Percentiles rank a stretch among this genome's conserved stretches.
phyloP scores from a whole-genome alignment of 2,888 invertebrate species.

The Linnaemya vulpina region DNA sequence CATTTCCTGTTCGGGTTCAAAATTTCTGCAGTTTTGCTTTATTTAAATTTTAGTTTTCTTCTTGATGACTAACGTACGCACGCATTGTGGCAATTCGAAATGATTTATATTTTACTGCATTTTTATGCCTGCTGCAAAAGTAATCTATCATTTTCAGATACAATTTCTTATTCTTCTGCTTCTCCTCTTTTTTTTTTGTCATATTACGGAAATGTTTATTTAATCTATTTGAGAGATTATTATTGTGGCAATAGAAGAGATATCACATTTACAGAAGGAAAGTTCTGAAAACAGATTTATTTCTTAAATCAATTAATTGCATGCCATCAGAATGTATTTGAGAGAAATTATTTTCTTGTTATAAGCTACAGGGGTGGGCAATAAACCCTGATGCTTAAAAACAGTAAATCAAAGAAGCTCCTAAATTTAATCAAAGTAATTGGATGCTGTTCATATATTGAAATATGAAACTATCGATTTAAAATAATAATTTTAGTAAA shows the following conservation, averaged over 20 bases:
- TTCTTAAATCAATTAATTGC: not conserved
- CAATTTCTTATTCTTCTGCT: not conserved
- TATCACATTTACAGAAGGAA: constrained; percentile 6
- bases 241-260: constrained; percentile 29
- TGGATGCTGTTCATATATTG: too few relatives aligned
- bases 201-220: constrained; percentile 56
- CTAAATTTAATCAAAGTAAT: too few relatives aligned
- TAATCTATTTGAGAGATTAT: constrained; percentile 50
- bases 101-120: constrained; percentile 63
- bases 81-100: constrained; percentile 52
- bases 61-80: constrained; percentile 57
- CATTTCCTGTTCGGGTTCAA: constrained; percentile 53
- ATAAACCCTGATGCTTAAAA: too few relatives aligned
- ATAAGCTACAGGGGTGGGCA: not conserved
- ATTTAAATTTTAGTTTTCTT: constrained; percentile 26
- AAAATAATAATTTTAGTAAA: too few relatives aligned
- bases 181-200: constrained; percentile 46
- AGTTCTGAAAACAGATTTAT: not conserved
- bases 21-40: constrained; percentile 14
- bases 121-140: constrained; percentile 24
- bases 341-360: not conserved
- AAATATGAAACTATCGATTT: too few relatives aligned
- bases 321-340: not conserved
- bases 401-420: too few relatives aligned
- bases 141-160: constrained; percentile 59